phyloP scores from a whole-genome alignment of 2,797 vertebrate species.

The Anas flavirostris region DNA sequence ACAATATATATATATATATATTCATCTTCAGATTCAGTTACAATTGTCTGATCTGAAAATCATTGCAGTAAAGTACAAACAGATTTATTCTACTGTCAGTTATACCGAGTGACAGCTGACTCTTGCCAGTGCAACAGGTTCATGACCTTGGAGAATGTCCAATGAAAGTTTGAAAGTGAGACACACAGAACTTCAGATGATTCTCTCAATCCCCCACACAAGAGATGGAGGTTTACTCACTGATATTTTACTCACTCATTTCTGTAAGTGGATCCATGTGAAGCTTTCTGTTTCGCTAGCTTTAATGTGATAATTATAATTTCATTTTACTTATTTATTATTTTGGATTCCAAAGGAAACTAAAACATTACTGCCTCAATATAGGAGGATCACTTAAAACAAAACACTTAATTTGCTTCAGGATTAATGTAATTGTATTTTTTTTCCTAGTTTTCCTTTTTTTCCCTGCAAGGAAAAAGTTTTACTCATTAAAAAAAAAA shows the following conservation, averaged over 20 bases:
- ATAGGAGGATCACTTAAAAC: not conserved
- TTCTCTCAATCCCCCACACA: not conserved
- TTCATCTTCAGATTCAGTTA: not conserved
- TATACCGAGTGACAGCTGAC: not conserved
- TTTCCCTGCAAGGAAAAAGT: not conserved
- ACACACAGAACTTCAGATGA: not conserved
- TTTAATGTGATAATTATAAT: not conserved
- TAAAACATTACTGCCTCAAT: not conserved
- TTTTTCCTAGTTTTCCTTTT: not conserved
- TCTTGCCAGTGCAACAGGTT: not conserved
- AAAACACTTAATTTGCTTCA: not conserved
- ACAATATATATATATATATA: not conserved
- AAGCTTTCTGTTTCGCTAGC: not conserved
- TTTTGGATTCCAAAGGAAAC: not conserved
- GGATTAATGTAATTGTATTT: not conserved
- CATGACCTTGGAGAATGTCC: not conserved
- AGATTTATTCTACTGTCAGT: not conserved
- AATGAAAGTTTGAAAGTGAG: not conserved
- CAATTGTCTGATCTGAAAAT: not conserved
- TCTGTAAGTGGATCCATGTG: not conserved
- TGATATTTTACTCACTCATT: not conserved
- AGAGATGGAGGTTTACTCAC: not conserved
- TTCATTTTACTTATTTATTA: not conserved
- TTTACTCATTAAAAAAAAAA: not conserved
- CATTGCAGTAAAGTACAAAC: not conserved